Evolutionary conservation across 2,888 invertebrate species (phyloP).

Genomic region (Orthonevra nobilis): DNA sequence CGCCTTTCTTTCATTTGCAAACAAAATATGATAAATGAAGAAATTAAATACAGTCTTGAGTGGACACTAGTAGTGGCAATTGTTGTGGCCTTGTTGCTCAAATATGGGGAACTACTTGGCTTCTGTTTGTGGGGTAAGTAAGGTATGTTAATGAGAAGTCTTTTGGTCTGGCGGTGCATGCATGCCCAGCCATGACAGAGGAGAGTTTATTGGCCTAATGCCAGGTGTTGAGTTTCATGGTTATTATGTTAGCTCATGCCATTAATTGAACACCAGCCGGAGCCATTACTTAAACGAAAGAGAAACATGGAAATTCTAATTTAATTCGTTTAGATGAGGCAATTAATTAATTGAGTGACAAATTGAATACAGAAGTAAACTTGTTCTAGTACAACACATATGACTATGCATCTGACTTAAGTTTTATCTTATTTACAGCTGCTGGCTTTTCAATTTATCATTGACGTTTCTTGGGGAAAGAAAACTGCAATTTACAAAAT

Average conservation of each 20-base stretch:
- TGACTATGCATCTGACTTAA: too few species aligned
- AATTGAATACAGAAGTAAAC: too few species aligned
- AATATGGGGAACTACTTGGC: not conserved
- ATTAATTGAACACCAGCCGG: too few species aligned
- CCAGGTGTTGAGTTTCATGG: conserved; percentile 60
- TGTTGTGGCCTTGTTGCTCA: conserved; percentile 55
- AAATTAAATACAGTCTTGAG: conserved; percentile 45
- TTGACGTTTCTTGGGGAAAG: too few species aligned
- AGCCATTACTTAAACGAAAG: too few species aligned
- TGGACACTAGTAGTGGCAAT: conserved; percentile 27
- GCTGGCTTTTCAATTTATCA: too few species aligned
- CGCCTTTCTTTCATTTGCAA: conserved; percentile 12
- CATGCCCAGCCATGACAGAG: conserved; percentile 18
- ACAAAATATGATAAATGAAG: conserved; percentile 31
- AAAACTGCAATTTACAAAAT: too few species aligned
- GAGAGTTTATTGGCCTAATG: conserved; percentile 60
- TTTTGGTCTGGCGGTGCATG: conserved; percentile 5
- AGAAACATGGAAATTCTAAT: too few species aligned
- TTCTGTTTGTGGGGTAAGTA: not conserved
- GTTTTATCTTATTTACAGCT: too few species aligned
- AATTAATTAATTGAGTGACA: too few species aligned
- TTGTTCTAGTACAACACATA: too few species aligned
- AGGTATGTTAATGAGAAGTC: conserved; percentile 45
- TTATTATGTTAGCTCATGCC: conserved; percentile 41
- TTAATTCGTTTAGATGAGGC: too few species aligned